phyloP scores from a whole-genome alignment of 2,797 vertebrate species.

The Anguilla obscura region DNA sequence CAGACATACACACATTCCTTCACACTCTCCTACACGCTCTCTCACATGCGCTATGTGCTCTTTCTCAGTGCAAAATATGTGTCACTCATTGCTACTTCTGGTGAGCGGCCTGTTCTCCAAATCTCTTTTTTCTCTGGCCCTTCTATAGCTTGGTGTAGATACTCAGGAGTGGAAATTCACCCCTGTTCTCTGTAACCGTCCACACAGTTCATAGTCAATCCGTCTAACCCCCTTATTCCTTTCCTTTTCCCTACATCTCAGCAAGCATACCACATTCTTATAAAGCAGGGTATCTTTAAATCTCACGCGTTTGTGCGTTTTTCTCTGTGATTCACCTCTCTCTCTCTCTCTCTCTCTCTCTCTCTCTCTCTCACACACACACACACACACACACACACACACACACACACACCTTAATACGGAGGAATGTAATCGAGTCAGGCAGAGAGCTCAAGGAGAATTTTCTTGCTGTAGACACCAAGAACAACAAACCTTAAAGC shows the following conservation, averaged over 20 bases:
- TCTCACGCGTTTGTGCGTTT: background rate
- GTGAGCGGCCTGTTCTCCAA: background rate
- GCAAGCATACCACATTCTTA: background rate
- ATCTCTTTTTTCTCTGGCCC: background rate
- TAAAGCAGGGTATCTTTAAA: conserved; percentile 16
- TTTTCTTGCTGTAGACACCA: conserved; percentile 7
- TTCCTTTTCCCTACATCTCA: background rate
- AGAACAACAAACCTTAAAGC: conserved; percentile 17
- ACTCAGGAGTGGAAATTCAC: background rate
- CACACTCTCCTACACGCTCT: background rate
- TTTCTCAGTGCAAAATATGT: background rate
- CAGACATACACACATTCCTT: background rate
- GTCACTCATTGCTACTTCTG: background rate
- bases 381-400: conserved; percentile 10
- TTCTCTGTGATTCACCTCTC: conserved; percentile 12
- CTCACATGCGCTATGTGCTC: background rate
- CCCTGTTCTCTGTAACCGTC: background rate
- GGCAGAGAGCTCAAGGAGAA: conserved; percentile 7
- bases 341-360: background rate
- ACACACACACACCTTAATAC: conserved; percentile 4
- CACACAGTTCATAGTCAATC: background rate
- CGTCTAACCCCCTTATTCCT: background rate
- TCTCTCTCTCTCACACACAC: background rate
- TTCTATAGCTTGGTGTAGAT: background rate
- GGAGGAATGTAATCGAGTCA: conserved; percentile 27